A percentile compares a stretch with the other conserved stretches of the same genome.
Evolutionary conservation across 2,888 invertebrate species (phyloP).

Genomic region (Gastrophysa polygoni): DNA sequence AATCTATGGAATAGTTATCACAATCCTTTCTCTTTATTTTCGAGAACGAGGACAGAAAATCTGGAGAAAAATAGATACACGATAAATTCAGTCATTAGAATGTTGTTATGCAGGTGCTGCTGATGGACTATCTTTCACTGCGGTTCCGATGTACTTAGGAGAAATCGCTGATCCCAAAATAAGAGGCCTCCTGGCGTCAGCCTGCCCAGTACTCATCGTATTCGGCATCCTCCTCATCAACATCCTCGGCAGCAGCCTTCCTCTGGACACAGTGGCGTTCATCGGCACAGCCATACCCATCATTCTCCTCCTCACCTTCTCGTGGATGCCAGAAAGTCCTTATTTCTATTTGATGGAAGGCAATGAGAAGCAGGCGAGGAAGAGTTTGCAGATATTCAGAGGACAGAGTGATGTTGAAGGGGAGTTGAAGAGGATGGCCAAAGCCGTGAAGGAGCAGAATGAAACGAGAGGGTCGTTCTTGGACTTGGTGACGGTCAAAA

Average conservation of each 20-base stretch:
- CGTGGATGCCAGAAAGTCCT: constrained; percentile 67
- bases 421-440: constrained; percentile 48
- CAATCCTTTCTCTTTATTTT: too few relatives aligned
- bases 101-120: constrained; percentile 59
- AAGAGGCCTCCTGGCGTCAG: constrained; percentile 64
- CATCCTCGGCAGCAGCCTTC: constrained; percentile 57
- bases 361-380: constrained; percentile 57
- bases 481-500: constrained; percentile 63
- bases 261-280: constrained; percentile 61
- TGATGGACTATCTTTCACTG: constrained; percentile 55
- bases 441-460: constrained; percentile 54
- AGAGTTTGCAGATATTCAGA: constrained; percentile 59
- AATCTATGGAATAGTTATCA: too few relatives aligned
- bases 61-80: too few relatives aligned
- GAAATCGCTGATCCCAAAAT: constrained; percentile 65
- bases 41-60: too few relatives aligned
- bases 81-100: too few relatives aligned
- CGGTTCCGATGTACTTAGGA: constrained; percentile 65
- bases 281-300: constrained; percentile 59
- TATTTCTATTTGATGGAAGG: constrained; percentile 58
- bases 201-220: constrained; percentile 63
- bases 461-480: constrained; percentile 62
- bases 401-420: constrained; percentile 60
- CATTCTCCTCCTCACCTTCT: constrained; percentile 58
- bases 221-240: constrained; percentile 63